Base-by-base conservation (phyloP, 2,888 invertebrate genomes). In the Lepidochrysops patricia region DNA sequence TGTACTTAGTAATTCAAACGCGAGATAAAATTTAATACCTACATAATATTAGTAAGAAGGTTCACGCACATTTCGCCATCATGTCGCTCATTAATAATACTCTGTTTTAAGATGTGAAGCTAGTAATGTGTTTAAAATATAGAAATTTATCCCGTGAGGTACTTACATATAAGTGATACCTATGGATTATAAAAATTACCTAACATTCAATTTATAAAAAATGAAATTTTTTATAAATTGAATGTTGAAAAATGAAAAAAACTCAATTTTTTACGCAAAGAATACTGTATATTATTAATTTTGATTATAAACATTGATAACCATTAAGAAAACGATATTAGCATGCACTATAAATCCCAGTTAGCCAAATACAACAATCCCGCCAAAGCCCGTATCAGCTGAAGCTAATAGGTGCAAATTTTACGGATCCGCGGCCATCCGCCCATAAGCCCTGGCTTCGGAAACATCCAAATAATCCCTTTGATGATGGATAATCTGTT, bases 361-460 rank as follows among this genome's bases (percentile, higher is more conserved):
- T 25, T 43, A 57, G 57, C 52, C 48, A 62, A 63, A 57, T 63
- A 57, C 52, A 63, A 37, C 67, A 67, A 69, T 67, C 68, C 70
- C 64, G 68, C 69, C 62, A 74, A 77, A 77, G 73, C 74, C 72
- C 72, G 72, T 71, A 74, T 72, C 72, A 70, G 61, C 65, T 69
- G 43, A 9, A 43, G 43, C 68, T 73, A 78, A 80, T 78, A 73
- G 75, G 73, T 74, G 75, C 73, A 77, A 79, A 79, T 80, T 77
- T 74, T 58, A 48, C 52, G 60, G 74, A 68, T 54, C 54, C 29
- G 66, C 68, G 69, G 68, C 67, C 69, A 57, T 56, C 27, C 64
- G 60, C 63, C 62, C 60, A 62, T 64, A 62, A 54, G 54, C 54
- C 52, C 54, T 9, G 54, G 54, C 54, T 54, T 54, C 32, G 29